Base-by-base conservation (phyloP, 2,797 vertebrate species). In the Crenuchus spilurus region DNA sequence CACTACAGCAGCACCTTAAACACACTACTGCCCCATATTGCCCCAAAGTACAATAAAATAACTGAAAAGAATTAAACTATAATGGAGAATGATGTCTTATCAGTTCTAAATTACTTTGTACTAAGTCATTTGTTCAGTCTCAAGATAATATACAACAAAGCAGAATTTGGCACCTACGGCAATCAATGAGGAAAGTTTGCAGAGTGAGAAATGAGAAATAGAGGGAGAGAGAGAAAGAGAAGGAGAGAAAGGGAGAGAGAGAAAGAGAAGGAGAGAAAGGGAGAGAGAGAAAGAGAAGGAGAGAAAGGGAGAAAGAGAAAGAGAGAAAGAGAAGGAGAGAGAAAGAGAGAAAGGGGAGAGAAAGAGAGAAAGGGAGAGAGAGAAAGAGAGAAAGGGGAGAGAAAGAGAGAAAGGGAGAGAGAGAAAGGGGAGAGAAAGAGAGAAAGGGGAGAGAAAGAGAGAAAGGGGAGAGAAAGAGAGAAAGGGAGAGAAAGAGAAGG, bases 161-260 rank as follows among this genome's bases (percentile, higher is more conserved):
- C 9, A 60, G 28, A 61, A 42, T 62, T 41, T 62, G 60, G 60
- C 60, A 62, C 39, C 44, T 48, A 6, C 2, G 16, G 44, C 6
- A 8, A 3, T 24, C 6, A 22, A 42, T 42, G 37, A 6, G 35
- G 11, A 42, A 26, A 13, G 22, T 24, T 9, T 62, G 20, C 4
- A 13, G n/a, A n/a, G n/a, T n/a, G n/a, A n/a, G n/a, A n/a, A n/a
- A n/a, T n/a, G n/a, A n/a, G n/a, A n/a, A n/a, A n/a, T n/a, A n/a
- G n/a, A n/a, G n/a, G n/a, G n/a, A 31, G 52, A 6, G 7, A 33
- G 31, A 58, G 31, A 16, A 22, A 62, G 39, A 41, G 20, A 24
- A 18, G 26, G 20, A 41, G 2, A 39, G 30, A 11, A 11, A 30
- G 51, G 7, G n/a, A n/a, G n/a, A n/a, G 14, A 48, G 44, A n/a